Evolutionary conservation across 2,797 vertebrate genomes (phyloP).

Genomic region (Anableps anableps): DNA sequence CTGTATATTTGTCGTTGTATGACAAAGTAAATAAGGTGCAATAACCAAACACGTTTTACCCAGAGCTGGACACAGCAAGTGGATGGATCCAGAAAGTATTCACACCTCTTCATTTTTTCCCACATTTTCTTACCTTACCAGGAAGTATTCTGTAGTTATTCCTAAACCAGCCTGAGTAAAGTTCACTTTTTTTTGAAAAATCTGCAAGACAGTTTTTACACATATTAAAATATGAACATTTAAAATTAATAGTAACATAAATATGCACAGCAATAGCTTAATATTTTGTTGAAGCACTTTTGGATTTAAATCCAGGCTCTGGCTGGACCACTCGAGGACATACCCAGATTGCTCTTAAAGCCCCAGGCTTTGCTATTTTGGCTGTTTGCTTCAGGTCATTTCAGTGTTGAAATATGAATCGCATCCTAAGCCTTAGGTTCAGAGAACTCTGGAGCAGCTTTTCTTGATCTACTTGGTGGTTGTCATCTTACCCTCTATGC

Average conservation of each 20-base stretch:
- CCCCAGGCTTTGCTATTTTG: too few relatives aligned
- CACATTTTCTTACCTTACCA: neutral
- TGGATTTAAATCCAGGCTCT: neutral
- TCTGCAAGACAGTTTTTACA: neutral
- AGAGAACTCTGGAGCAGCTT: too few relatives aligned
- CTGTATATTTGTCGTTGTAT: slow-evolving; percentile 22
- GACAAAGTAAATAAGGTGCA: slow-evolving; percentile 44
- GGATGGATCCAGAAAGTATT: slow-evolving; percentile 4
- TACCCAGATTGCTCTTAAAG: too few relatives aligned
- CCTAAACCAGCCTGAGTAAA: neutral
- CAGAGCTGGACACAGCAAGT: slow-evolving; percentile 5
- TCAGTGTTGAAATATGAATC: neutral
- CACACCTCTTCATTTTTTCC: rapidly evolving
- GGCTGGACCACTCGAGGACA: too few relatives aligned
- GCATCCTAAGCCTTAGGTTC: too few relatives aligned
- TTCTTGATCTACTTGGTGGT: too few relatives aligned
- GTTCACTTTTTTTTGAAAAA: neutral
- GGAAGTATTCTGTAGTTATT: neutral
- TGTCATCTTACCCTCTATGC: neutral
- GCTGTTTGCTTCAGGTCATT: neutral
- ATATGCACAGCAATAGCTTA: neutral
- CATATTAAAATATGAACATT: neutral
- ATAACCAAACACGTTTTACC: slow-evolving; percentile 29
- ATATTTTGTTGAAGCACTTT: neutral
- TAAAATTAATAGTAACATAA: neutral